Percentiles rank a stretch among this genome's conserved stretches.
Conservation (phyloP, 2,113 vertebrate genomes). For the Grus americana region DNA sequence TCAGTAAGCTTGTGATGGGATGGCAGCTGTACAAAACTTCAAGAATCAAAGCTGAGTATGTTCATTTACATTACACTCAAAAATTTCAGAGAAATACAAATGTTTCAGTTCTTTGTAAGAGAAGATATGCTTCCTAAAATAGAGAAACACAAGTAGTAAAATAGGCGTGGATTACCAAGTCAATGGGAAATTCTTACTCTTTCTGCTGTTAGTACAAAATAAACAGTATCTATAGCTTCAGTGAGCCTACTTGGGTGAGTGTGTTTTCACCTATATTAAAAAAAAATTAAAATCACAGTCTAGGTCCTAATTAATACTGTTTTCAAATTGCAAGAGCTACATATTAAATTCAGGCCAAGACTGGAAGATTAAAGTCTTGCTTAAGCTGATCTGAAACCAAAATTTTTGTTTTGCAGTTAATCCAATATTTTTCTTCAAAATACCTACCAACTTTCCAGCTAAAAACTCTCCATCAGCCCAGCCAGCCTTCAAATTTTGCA, state of each 20-base stretch:
- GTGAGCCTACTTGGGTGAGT: not conserved
- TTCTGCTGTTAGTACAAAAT: not conserved
- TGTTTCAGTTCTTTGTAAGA: not conserved
- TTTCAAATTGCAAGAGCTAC: not conserved
- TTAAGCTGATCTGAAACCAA: not conserved
- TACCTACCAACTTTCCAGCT: not conserved
- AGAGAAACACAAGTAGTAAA: conserved; percentile 8
- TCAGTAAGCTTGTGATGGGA: not conserved
- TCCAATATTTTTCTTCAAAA: not conserved
- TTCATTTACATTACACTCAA: not conserved
- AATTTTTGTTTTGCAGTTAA: not conserved
- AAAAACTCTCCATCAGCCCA: not conserved
- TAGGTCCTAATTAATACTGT: conserved; percentile 24
- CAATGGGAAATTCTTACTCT: not conserved
- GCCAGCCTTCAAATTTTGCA: not conserved
- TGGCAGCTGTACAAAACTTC: not conserved
- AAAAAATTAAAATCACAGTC: not conserved
- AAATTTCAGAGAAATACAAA: conserved; percentile 1
- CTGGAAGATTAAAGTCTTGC: not conserved
- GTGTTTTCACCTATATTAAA: not conserved
- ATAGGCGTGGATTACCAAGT: not conserved
- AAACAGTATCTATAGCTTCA: not conserved
- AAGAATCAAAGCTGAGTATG: not conserved
- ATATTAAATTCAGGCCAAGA: not conserved
- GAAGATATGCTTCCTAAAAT: conserved; percentile 14